Base-by-base conservation (phyloP, 1,140 invertebrate genomes). In the Bombus superbus region DNA sequence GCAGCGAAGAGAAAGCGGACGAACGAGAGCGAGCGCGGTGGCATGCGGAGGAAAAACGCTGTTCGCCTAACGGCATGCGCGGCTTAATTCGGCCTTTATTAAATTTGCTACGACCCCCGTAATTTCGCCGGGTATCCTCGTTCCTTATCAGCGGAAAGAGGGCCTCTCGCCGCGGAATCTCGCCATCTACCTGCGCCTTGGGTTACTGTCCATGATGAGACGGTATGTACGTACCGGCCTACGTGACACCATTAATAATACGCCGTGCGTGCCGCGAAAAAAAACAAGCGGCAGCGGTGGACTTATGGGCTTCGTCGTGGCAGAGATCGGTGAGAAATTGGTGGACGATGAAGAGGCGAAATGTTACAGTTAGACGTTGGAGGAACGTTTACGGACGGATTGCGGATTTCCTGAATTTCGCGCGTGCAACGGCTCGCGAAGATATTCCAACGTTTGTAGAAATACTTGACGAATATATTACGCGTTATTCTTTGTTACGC, bases 201-300 rank as follows among this genome's bases (percentile, higher is more conserved):
- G 89, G 89, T 90, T 90, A 90, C 88, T 90, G 89, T 90, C 88
- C 89, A 90, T 90, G 89, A 90, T 90, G 89, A 90, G 88, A 90
- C 82, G 88, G 88, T 90, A 47, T 85, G 71, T 83, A 83, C 82
- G 83, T 79, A 47, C 73, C 88, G 81, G 69, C 66, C 87, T 84
- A 84, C 89, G 89, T 90, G 89, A 90, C 89, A 90, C 89, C 89
- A 89, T 90, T 90, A 90, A 89, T 85, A 89, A 90, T 87, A 89
- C 69, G 85, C 38, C 38, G 83, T 44, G 62, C 57, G 73, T 40
- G 53, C 53, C 75, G 87, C 77, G 83, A 88, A 88, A 80, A 75
- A 85, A 81, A 62, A 32, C 59, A 78, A 47, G 9, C 22, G 18
- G 47, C 32, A 25, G 10, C 35, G 25, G 15, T 25, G 40, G 18